Conservation (phyloP, 2,888 invertebrate species). For the Syrista parreyssii region DNA sequence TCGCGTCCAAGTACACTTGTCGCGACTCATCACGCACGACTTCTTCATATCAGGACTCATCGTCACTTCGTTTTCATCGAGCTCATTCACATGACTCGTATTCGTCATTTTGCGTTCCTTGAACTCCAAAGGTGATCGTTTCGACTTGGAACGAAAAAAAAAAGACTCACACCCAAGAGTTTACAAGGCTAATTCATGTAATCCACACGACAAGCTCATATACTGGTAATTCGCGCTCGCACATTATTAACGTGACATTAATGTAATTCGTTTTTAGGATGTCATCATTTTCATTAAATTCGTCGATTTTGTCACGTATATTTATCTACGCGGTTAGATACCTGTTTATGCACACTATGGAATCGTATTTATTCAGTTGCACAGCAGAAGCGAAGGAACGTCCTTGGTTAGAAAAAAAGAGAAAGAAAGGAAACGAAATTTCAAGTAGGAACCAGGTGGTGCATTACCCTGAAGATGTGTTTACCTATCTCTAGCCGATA, state of each 20-base stretch:
- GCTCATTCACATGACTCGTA: not conserved
- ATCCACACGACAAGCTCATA: not conserved
- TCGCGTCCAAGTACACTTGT: not conserved
- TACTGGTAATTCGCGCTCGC: not conserved
- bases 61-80: not conserved
- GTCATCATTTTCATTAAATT: not conserved
- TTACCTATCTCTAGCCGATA: not conserved
- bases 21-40: not conserved
- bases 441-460: not conserved
- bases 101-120: not conserved
- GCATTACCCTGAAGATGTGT: not conserved
- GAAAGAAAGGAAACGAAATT: not conserved
- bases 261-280: not conserved
- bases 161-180: not conserved
- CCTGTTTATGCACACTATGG: conserved; percentile 18
- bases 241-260: not conserved
- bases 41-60: not conserved
- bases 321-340: not conserved
- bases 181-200: not conserved
- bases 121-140: not conserved
- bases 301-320: not conserved
- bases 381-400: conserved; percentile 24
- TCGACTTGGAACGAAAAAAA: not conserved
- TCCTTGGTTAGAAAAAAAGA: conserved; percentile 1
- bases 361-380: conserved; percentile 48